Evolutionary conservation across 1,140 invertebrate genomes (phyloP), one percentile per base, ranked within the genome.

Genomic region (Eupeodes corollae): DNA sequence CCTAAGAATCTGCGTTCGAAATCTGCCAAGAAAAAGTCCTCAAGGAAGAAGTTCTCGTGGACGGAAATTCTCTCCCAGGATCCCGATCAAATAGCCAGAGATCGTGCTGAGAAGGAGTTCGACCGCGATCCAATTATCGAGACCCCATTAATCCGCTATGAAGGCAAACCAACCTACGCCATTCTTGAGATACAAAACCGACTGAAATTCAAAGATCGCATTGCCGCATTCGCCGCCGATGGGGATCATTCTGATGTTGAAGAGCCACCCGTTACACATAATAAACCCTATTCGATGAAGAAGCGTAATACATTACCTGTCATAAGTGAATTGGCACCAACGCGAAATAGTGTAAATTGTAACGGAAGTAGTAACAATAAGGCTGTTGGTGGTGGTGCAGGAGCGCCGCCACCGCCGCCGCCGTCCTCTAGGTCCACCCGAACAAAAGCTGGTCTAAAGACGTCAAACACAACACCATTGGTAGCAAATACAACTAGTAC

Each of bases 1-100:
- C 66, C 66, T 9, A 68, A 68, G 30, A 68, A 68, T 59, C 56
- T 68, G 49, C 61, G 66, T 19, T 68, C 66, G 31, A 68, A 65
- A 45, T 61, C 64, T 8, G 59, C 58, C 19, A 62, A 63, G 44
- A 63, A 61, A 33, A 52, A 52, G 32, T 12, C 46, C 5, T 63
- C 62, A 52, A 64, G 61, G 54, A 21, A 38, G 35, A 59, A 54
- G 26, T 68, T 68, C 43, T 68, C 60, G 12, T 68, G 63, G 63
- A 57, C 66, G 14, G 66, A 68, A 44, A 56, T 68, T 2, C 50
- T 68, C 0, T 68, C 60, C 0, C 62, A 65, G 37, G 66, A 68
- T 56, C 66, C 66, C 1, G 66, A 68, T 52, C 66, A 68, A 49
- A 68, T 68, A 42, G 66, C 66, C 1, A 49, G 65, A 14, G 63